Evolutionary conservation across 2,888 invertebrate species (phyloP).

Genomic region (Unio delphinus): DNA sequence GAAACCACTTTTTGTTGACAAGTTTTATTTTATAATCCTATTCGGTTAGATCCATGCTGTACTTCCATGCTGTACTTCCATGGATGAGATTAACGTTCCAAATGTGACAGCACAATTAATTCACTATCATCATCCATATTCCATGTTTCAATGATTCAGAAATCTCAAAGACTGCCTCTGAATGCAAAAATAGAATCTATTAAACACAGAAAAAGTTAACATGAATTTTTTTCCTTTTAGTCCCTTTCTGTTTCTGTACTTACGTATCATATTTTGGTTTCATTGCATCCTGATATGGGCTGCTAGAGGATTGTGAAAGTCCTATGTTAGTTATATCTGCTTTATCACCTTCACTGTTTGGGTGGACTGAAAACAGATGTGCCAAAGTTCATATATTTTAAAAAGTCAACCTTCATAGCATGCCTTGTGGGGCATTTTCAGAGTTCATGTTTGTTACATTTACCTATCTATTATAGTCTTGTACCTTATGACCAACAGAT

Average conservation of each 20-base stretch:
- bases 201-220: too few species aligned
- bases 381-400: not conserved
- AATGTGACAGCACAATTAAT: not conserved
- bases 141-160: not conserved
- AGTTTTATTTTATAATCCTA: not conserved
- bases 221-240: too few species aligned
- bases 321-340: constrained; percentile 21
- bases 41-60: not conserved
- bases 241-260: constrained; percentile 10
- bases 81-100: not conserved
- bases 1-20: not conserved
- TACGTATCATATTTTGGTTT: constrained; percentile 63
- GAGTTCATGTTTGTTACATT: too few species aligned
- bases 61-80: too few species aligned
- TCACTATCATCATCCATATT: not conserved
- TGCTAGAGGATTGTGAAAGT: constrained; percentile 9
- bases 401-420: not conserved
- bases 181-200: too few species aligned
- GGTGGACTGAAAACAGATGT: constrained; percentile 29
- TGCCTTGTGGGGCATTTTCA: too few species aligned
- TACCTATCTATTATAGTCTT: too few species aligned
- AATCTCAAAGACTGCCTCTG: too few species aligned
- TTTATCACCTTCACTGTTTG: constrained; percentile 29
- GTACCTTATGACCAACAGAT: too few species aligned
- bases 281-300: constrained; percentile 11